Evolutionary conservation across 2,113 vertebrate genomes (phyloP), one percentile per base, ranked within the genome.

Genomic region (Willisornis vidua): DNA sequence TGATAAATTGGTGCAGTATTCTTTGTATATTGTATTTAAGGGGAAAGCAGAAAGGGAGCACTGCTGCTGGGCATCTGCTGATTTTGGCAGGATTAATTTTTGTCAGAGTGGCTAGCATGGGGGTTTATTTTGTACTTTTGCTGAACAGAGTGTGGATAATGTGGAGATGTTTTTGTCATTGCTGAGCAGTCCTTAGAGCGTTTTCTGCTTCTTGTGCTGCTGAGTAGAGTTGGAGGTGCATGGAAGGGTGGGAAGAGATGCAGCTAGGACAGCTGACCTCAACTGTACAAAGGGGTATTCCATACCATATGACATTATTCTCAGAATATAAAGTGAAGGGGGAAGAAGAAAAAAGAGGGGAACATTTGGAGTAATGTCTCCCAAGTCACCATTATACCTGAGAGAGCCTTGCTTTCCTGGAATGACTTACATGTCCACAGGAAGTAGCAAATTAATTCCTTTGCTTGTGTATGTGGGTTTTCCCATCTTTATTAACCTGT

Each of bases 361-460:
- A 52, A 70, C 0, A 0, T 45, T 61, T 33, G 54, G 46, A 70
- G 7, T 7, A 6, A 18, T 9, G 54, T 52, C 26, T 68, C 17
- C 25, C 4, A 18, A 67, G 14, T 45, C 37, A 52, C 37, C 17
- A 13, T 26, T 26, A 52, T 17, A 18, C 31, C 33, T 19, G 54
- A 23, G 52, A 46, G 63, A 70, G 33, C 12, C 33, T 26, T 37
- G 22, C 37, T 19, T 46, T 61, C 33, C 9, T 52, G 33, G 45
- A 6, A 26, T 59, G 20, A 68, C 37, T 7, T 45, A 11, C 31
- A 13, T 26, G 31, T 4, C 8, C 17, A 6, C 14, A 31, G 17
- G 25, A 68, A 45, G 26, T 6, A 59, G 54, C 8, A 67, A 25
- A 67, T 31, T 12, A 26, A 45, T 45, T 77, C 46, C 37, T 68